A percentile compares a stretch with the other conserved stretches of the same genome.
Evolutionary conservation across 2,888 invertebrate genomes (phyloP).

Genomic region (Pristionchus japonicus): DNA sequence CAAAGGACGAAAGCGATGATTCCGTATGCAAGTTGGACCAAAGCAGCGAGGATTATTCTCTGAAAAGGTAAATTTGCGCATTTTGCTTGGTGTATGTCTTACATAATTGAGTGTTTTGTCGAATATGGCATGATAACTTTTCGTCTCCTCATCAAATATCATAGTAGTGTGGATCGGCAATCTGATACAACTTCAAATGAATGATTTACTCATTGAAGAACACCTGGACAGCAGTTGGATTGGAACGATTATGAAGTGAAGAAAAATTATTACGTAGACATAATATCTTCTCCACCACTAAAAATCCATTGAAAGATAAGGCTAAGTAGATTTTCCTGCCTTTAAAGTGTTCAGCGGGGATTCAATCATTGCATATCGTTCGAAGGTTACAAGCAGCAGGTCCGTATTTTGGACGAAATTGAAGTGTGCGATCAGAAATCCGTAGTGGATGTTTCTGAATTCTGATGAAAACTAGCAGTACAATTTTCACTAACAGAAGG

Average conservation of each 20-base stretch:
- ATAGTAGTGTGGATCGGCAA: neutral
- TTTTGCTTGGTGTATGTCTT: neutral
- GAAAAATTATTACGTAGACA: neutral
- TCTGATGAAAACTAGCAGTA: neutral
- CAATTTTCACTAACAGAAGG: neutral
- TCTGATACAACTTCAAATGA: neutral
- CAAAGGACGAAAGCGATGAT: neutral
- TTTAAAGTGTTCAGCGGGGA: neutral
- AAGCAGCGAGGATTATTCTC: neutral
- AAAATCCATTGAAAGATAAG: neutral
- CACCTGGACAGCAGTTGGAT: neutral
- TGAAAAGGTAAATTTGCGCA: neutral
- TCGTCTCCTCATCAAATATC: neutral
- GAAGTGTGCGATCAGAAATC: neutral
- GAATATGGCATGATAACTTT: neutral
- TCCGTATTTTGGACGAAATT: neutral
- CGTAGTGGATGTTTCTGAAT: neutral
- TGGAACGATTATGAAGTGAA: neutral
- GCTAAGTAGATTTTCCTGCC: neutral
- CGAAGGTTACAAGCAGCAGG: neutral
- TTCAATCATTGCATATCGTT: neutral
- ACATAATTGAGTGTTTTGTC: neutral
- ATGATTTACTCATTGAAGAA: too few species aligned
- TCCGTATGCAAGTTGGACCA: neutral
- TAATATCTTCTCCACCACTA: neutral